Evolutionary conservation across 2,797 vertebrate species (phyloP).

Genomic region (Brachymystax lenok): DNA sequence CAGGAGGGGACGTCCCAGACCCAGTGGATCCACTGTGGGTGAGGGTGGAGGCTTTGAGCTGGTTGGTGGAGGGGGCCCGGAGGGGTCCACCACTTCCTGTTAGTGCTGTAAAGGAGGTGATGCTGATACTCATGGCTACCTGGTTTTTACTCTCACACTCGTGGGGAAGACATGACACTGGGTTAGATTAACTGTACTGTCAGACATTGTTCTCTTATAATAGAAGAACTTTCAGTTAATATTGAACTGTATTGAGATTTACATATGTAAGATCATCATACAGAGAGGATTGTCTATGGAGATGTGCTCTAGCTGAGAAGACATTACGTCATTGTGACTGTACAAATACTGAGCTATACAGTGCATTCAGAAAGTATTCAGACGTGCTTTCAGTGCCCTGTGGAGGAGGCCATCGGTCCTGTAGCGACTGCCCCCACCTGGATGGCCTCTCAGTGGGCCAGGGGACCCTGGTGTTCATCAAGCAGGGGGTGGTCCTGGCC

Average conservation of each 20-base stretch:
- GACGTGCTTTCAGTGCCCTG: slow-evolving; percentile 77
- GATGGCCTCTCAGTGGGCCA: slow-evolving; percentile 46
- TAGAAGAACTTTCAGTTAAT: neutral
- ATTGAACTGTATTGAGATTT: neutral
- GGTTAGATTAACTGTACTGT: neutral
- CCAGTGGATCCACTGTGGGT: neutral
- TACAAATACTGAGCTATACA: too few relatives aligned
- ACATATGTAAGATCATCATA: neutral
- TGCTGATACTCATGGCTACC: slow-evolving; percentile 59
- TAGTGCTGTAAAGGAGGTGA: slow-evolving; percentile 9
- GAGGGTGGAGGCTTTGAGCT: neutral
- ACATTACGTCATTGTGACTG: too few relatives aligned
- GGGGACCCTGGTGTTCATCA: slow-evolving; percentile 83
- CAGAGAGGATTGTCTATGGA: neutral
- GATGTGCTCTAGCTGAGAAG: neutral
- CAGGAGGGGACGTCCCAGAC: slow-evolving; percentile 15
- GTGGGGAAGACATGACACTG: neutral
- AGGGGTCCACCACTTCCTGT: neutral
- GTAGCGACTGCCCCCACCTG: slow-evolving; percentile 77
- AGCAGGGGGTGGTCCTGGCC: slow-evolving; percentile 80
- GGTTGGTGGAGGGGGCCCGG: neutral
- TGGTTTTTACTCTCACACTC: neutral
- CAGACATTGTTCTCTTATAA: neutral
- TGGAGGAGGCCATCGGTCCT: slow-evolving; percentile 93
- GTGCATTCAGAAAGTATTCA: too few relatives aligned